Conservation (phyloP, 2,113 vertebrate species). For the Seriola quinqueradiata region DNA sequence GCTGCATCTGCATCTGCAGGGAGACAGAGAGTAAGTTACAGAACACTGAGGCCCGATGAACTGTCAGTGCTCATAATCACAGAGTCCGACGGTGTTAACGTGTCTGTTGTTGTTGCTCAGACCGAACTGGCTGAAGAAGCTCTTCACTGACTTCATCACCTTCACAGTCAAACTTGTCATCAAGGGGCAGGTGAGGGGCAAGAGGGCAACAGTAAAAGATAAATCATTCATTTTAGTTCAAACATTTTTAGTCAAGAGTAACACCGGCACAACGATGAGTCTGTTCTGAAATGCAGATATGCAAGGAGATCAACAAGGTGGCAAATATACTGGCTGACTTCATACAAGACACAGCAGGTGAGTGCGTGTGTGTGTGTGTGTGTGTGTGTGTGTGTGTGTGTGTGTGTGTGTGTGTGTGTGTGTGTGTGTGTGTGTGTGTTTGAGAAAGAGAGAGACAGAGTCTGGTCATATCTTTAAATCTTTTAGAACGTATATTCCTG, state of each 20-base stretch:
- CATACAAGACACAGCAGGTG: constrained; percentile 88
- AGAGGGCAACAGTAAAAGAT: no score
- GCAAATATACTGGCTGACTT: constrained; percentile 87
- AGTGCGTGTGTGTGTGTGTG: background rate
- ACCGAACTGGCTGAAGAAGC: constrained; percentile 89
- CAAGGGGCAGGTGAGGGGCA: constrained; percentile 88
- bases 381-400: background rate
- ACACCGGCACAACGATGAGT: background rate
- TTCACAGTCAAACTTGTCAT: constrained; percentile 90
- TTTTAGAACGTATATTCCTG: background rate
- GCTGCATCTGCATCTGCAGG: constrained; percentile 86
- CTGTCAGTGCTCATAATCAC: background rate
- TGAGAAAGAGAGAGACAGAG: no score
- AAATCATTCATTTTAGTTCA: no score
- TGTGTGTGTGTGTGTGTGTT: background rate
- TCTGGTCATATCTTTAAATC: background rate
- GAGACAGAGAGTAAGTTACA: constrained; percentile 87
- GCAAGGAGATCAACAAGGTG: constrained; percentile 90
- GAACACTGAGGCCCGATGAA: background rate
- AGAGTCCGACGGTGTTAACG: background rate
- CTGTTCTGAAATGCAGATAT: constrained; percentile 84
- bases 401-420: constrained; percentile 71
- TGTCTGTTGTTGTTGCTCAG: constrained; percentile 71
- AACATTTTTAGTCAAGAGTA: no score
- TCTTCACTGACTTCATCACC: constrained; percentile 91